Evolutionary conservation across 2,888 invertebrate species (phyloP), one percentile per base, ranked within the genome.

Genomic region (Elegia similella): DNA sequence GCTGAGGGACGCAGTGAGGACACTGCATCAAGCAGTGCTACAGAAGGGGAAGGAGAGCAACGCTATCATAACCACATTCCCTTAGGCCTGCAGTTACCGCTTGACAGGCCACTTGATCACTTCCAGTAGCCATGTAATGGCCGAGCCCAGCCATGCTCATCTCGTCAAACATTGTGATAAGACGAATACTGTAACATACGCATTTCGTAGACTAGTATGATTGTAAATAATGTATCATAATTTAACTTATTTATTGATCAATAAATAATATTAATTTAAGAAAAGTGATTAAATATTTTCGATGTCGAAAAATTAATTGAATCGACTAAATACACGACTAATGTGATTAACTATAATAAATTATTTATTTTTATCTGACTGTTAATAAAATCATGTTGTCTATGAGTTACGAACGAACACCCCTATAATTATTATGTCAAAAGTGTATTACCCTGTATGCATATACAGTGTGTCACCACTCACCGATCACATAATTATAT

Each of bases 31-130:
- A 68, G 63, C 5, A 64, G 59, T 0, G 73, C 73, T 15, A 60
- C 64, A 1, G 69, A 65, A 7, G 64, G 58, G 0, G 74, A 73
- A 17, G 61, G 29, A 5, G 42, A 69, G 17, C 83, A 84, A 62
- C 72, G 75, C 52, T 92, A 70, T 66, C 87, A 86, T 65, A 89
- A 91, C 64, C 92, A 91, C 70, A 89, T 92, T 60, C 91, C 92
- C 0, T 73, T 88, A 13, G 85, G 83, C 7, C 77, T 89, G 32
- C 89, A 90, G 72, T 85, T 81, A n/a, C 91, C 91, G 3, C 77
- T 88, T 42, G 86, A 90, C 64, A 77, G 88, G 38, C 87, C 90
- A 6, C 79, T 88, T n/a, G 91, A 90, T 46, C 79, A 89, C 65
- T 91, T 91, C 74, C 82, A 78, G 66, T 90, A 86, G 48, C 55